phyloP scores from a whole-genome alignment of 2,888 invertebrate species.

The Tridacna gigas region DNA sequence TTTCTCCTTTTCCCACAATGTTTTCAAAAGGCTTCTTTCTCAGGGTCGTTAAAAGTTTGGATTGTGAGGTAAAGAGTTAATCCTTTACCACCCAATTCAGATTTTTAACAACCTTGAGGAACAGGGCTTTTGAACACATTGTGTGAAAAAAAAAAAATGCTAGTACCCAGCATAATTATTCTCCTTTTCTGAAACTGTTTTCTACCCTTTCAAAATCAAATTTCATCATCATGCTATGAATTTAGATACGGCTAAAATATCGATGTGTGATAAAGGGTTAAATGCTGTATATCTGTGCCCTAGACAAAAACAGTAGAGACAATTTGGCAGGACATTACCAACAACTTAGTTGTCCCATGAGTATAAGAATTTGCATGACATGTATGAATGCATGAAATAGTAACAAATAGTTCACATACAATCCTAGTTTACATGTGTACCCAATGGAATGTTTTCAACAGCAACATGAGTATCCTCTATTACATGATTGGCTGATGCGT shows the following conservation, averaged over 20 bases:
- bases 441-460: conserved; percentile 50
- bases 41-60: too few relatives aligned
- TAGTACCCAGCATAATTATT: background rate
- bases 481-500: conserved; percentile 49
- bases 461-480: conserved; percentile 33
- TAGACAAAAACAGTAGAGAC: background rate
- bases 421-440: conserved; percentile 2
- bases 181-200: too few relatives aligned
- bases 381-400: background rate
- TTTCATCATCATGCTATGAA: too few relatives aligned
- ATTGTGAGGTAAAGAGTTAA: too few relatives aligned
- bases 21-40: too few relatives aligned
- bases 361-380: too few relatives aligned
- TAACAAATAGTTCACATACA: background rate
- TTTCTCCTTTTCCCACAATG: background rate
- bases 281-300: background rate
- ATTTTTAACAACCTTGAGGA: too few relatives aligned
- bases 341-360: background rate
- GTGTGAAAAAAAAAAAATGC: too few relatives aligned
- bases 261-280: background rate
- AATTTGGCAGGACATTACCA: background rate
- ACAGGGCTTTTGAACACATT: too few relatives aligned
- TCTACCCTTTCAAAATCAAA: too few relatives aligned
- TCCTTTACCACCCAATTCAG: too few relatives aligned
- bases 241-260: too few relatives aligned